Evolutionary conservation across 2,797 vertebrate genomes (phyloP).

Genomic region (Molothrus ater): DNA sequence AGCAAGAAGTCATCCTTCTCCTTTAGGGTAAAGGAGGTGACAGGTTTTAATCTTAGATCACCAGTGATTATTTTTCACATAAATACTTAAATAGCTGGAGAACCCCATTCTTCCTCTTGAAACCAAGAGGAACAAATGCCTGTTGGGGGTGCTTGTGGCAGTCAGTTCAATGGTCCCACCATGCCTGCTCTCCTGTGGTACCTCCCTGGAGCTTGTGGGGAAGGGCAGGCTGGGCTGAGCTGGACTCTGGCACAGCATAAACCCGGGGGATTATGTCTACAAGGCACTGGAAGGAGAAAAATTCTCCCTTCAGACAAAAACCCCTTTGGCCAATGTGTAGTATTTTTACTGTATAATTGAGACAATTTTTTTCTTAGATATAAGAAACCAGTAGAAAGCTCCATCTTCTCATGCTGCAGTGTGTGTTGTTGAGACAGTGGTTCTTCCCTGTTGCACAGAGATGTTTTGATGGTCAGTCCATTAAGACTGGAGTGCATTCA

Average conservation of each 20-base stretch:
- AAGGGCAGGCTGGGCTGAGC: background rate
- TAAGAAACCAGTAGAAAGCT: background rate
- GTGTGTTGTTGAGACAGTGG: background rate
- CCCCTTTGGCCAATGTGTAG: background rate
- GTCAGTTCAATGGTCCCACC: background rate
- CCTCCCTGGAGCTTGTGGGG: background rate
- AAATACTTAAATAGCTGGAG: background rate
- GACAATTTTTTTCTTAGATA: background rate
- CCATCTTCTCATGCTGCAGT: background rate
- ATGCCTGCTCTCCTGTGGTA: fast-evolving
- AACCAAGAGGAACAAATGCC: background rate
- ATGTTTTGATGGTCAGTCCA: background rate
- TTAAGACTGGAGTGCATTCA: background rate
- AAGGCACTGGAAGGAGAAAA: background rate
- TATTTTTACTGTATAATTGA: background rate
- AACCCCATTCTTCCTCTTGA: background rate
- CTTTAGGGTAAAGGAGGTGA: background rate
- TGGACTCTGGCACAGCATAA: background rate
- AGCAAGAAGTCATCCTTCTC: background rate
- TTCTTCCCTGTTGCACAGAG: background rate
- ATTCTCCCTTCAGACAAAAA: background rate
- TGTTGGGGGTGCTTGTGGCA: background rate
- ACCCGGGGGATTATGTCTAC: background rate
- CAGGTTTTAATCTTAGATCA: background rate
- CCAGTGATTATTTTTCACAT: background rate